Evolutionary conservation across 2,888 invertebrate genomes (phyloP), one percentile per base, ranked within the genome.

Genomic region (Odontothrips loti): DNA sequence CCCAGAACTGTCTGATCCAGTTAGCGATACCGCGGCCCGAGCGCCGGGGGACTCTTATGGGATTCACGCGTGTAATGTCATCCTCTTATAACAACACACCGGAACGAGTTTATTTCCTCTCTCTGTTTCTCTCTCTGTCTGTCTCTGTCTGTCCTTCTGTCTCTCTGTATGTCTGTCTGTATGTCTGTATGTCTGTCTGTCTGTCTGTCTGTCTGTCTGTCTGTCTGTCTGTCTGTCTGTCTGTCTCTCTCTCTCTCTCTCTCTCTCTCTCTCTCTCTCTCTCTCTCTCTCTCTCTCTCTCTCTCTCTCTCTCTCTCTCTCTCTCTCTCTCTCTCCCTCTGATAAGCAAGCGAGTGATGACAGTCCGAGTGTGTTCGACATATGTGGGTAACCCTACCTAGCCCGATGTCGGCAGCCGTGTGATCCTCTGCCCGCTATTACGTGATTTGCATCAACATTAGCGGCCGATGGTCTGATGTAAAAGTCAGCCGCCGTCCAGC

Each of bases 1-100:
- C 68, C 68, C 68, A 75, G 68, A 75, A 27, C 68, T 75, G 68
- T 75, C 68, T 75, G 68, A 75, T 75, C 68, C 68, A 75, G 68
- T 75, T 75, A 75, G 27, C 68, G 68, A 75, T 75, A 75, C 23
- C 6, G 23, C 6, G 20, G 63, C 51, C 51, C 10, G 51, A 51
- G 51, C 11, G 51, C 34, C 34, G 34, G 3, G 34, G 6, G 34
- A 43, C 34, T 43, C 6, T 6, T 43, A 43, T 43, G 58, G 20
- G 58, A 58, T 17, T 6, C 15, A 15, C 11, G 34, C 34, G 3
- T 43, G 34, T 43, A 15, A 15, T 15, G 58, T 58, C 58, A 20
- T 20, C 10, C 20, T 20, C 34, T 6, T 43, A 2, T 43, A 43
- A 43, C 34, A 43, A 43, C 34, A 43, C 15, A 15, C 17, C 58